Conservation (phyloP, 2,888 invertebrate species). For the Catocala sponsa region DNA sequence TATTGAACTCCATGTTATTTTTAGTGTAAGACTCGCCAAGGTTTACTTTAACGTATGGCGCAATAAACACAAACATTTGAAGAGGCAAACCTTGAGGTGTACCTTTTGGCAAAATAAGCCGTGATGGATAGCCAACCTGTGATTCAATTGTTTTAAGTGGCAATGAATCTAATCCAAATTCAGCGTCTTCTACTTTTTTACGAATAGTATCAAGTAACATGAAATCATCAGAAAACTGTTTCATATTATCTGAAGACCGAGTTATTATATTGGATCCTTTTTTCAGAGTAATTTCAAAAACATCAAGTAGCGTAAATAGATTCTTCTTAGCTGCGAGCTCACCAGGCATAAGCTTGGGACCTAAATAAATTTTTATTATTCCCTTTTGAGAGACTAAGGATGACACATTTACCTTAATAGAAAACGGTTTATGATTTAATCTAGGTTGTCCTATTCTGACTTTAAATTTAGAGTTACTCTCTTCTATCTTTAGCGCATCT, state of each 20-base stretch:
- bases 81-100: constrained; percentile 89
- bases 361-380: constrained; percentile 90
- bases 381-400: constrained; percentile 89
- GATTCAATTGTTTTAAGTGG: constrained; percentile 81
- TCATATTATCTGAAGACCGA: constrained; percentile 89
- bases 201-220: constrained; percentile 88
- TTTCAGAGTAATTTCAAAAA: constrained; percentile 87
- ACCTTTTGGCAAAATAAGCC: constrained; percentile 92
- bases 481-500: constrained; percentile 83
- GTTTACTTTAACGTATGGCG: constrained; percentile 79
- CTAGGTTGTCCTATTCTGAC: constrained; percentile 88
- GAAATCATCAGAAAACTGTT: constrained; percentile 88
- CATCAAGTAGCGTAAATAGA: constrained; percentile 88
- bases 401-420: constrained; percentile 89
- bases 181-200: constrained; percentile 88
- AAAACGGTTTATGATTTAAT: constrained; percentile 92
- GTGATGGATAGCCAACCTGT: constrained; percentile 90
- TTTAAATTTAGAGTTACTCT: constrained; percentile 69
- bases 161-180: constrained; percentile 83
- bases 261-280: constrained; percentile 90
- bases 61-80: constrained; percentile 90
- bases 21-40: constrained; percentile 70
- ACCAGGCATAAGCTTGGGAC: constrained; percentile 90
- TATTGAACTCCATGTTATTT: constrained; percentile 72
- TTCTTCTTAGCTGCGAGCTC: constrained; percentile 84